These are phyloP conservation scores for Ameiurus melas DNA, from an alignment of 2,113 vertebrate genomes.

Conservation along the genomic window DNA sequence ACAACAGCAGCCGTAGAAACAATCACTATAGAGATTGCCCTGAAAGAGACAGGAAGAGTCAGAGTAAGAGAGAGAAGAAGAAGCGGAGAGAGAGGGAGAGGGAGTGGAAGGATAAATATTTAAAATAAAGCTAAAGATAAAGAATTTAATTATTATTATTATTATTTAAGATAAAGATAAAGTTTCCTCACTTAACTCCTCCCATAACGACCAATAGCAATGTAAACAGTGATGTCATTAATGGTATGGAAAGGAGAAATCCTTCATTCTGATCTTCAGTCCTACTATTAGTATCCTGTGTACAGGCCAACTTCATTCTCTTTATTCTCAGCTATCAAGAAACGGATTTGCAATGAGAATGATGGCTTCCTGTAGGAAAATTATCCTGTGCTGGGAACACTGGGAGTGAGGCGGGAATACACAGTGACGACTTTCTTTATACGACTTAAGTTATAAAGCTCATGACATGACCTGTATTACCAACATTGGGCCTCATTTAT, in stretches of 20 bases:
- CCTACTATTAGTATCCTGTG: not conserved
- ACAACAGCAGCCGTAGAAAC: conserved; percentile 73
- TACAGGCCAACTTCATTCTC: not conserved
- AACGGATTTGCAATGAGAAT: too few species aligned
- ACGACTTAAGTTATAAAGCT: not conserved
- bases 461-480: not conserved
- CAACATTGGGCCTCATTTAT: not conserved
- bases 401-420: not conserved
- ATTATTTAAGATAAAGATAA: too few species aligned
- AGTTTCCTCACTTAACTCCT: not conserved
- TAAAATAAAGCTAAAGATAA: too few species aligned
- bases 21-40: conserved; percentile 71
- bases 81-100: conserved; percentile 57
- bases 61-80: conserved; percentile 43
- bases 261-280: not conserved
- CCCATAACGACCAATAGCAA: not conserved
- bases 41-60: conserved; percentile 57
- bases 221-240: not conserved
- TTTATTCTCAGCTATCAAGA: not conserved
- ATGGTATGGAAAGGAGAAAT: not conserved
- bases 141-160: too few species aligned
- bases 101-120: not conserved
- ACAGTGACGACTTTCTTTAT: not conserved
- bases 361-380: not conserved
- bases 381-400: not conserved